These are phyloP conservation scores for Zelostemma sp. DNA, from an alignment of 1,140 invertebrate species.

Conservation along the genomic window DNA sequence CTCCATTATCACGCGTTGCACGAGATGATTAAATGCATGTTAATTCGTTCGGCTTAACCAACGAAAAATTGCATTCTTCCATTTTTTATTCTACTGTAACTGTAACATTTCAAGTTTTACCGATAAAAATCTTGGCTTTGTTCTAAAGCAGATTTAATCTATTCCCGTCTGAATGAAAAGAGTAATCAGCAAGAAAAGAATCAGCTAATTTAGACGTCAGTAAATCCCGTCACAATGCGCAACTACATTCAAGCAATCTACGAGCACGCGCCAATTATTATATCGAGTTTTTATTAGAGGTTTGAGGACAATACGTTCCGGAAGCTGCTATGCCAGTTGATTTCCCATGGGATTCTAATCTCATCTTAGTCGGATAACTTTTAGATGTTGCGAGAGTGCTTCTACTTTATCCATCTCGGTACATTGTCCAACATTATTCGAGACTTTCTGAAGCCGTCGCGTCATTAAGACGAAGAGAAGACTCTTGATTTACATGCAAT, in stretches of 20 bases:
- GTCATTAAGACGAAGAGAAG: conserved; percentile 19
- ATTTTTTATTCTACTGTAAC: no score
- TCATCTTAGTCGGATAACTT: conserved; percentile 61
- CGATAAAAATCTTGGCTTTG: no score
- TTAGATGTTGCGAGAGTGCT: conserved; percentile 49
- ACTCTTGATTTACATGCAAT: conserved; percentile 1
- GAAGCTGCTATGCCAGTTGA: conserved; percentile 53
- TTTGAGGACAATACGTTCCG: conserved; percentile 57
- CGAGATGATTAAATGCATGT: conserved; percentile 25
- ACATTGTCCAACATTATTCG: conserved; percentile 28
- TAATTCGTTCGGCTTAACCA: background rate
- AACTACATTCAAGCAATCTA: conserved; percentile 30
- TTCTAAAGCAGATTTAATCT: no score
- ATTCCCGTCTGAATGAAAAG: no score
- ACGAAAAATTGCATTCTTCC: no score
- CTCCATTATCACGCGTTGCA: conserved; percentile 28
- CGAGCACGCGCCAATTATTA: conserved; percentile 58
- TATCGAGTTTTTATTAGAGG: conserved; percentile 60
- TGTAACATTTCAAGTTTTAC: no score
- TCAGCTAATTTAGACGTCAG: conserved; percentile 7
- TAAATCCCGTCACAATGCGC: conserved; percentile 16
- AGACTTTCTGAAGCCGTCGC: conserved; percentile 17
- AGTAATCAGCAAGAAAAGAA: background rate
- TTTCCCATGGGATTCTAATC: conserved; percentile 66
- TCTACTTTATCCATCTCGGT: conserved; percentile 32